Evolutionary conservation across 2,113 vertebrate genomes (phyloP).

Genomic region (Zosterops borbonicus): DNA sequence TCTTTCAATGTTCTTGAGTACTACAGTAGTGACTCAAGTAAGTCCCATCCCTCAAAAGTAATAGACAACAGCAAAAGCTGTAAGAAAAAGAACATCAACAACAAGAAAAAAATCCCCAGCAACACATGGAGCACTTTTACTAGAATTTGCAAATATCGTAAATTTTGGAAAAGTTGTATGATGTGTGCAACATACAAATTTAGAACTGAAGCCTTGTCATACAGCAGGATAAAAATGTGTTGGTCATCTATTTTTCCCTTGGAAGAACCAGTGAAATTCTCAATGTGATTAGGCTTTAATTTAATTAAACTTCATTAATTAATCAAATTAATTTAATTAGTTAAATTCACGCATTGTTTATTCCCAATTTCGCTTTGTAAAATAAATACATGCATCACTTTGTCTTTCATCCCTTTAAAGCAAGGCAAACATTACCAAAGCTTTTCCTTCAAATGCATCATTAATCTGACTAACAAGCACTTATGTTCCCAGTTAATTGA

Average conservation of each 20-base stretch:
- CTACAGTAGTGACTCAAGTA: neutral
- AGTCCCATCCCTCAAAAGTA: neutral
- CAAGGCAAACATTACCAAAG: neutral
- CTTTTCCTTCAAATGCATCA: neutral
- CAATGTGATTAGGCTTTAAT: neutral
- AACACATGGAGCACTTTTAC: neutral
- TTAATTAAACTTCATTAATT: neutral
- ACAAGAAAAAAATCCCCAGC: accelerated
- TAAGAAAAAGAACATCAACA: neutral
- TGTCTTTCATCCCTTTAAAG: neutral
- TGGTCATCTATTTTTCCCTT: neutral
- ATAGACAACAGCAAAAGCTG: neutral
- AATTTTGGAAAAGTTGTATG: neutral
- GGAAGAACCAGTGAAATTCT: neutral
- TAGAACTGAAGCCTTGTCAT: neutral
- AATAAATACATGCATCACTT: neutral
- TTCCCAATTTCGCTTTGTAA: neutral
- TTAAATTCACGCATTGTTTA: neutral
- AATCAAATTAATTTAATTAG: neutral
- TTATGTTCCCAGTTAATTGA: neutral
- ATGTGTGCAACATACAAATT: neutral
- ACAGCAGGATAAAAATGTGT: neutral
- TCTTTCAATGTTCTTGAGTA: neutral
- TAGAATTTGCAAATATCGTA: neutral
- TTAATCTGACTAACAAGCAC: neutral